These are phyloP conservation scores for Scaptomyza flava DNA, from an alignment of 2,888 invertebrate species.

Conservation along the genomic window DNA sequence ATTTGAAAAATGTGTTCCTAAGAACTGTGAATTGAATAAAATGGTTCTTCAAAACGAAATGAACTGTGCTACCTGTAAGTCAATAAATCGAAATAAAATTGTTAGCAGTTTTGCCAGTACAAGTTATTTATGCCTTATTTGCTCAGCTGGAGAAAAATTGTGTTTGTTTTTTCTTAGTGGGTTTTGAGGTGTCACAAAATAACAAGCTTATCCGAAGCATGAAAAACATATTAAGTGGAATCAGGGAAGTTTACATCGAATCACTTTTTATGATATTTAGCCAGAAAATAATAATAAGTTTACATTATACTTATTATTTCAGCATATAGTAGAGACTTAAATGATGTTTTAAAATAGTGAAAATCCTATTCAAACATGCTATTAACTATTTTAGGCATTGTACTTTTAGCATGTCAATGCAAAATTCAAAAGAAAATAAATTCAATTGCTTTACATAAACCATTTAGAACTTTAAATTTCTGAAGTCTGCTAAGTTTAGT, in stretches of 20 bases:
- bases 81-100: slow-evolving; percentile 4
- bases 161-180: not conserved
- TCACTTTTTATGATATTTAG: no score
- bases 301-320: no score
- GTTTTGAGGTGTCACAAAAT: not conserved
- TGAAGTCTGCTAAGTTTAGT: not conserved
- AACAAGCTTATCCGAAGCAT: not conserved
- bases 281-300: no score
- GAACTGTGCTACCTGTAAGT: not conserved
- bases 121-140: not conserved
- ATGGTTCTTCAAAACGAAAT: not conserved
- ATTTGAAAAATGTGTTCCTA: slow-evolving; percentile 7
- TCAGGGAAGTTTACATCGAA: not conserved
- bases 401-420: not conserved
- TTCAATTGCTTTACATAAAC: not conserved
- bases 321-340: no score
- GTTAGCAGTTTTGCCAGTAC: not conserved
- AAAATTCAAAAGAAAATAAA: not conserved
- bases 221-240: not conserved
- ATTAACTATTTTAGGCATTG: no score
- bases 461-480: not conserved
- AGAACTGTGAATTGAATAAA: slow-evolving; percentile 12
- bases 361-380: no score
- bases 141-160: not conserved
- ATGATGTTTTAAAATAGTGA: no score